These are phyloP conservation scores for Oncorhynchus mykiss DNA, from an alignment of 2,113 vertebrate species.

Conservation along the genomic window DNA sequence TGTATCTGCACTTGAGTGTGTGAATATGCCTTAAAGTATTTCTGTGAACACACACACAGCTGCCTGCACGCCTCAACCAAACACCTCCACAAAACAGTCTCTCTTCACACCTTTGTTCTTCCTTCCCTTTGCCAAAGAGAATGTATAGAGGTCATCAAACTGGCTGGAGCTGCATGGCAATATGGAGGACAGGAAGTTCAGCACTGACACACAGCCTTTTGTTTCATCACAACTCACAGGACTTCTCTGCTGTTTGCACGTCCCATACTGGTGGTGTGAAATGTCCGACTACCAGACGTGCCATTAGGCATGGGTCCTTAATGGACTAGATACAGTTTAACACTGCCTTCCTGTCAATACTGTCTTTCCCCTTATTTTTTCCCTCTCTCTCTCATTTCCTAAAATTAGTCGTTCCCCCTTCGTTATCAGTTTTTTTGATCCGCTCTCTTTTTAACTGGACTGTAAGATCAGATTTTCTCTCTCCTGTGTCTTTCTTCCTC, in stretches of 20 bases:
- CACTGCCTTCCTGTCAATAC: not conserved
- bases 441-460: not conserved
- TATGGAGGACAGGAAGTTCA: not conserved
- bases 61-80: too few species aligned
- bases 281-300: not conserved
- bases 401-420: not conserved
- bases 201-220: not conserved
- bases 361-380: not conserved
- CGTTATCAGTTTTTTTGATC: not conserved
- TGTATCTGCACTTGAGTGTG: not conserved
- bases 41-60: not conserved
- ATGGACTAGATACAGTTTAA: not conserved
- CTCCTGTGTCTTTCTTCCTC: slow-evolving; percentile 62
- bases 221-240: not conserved
- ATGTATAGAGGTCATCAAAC: not conserved
- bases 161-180: not conserved
- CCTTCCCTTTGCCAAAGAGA: too few species aligned
- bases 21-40: not conserved
- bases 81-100: too few species aligned
- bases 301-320: not conserved
- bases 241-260: not conserved
- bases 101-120: too few species aligned
- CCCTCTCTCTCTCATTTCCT: not conserved
- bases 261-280: not conserved
- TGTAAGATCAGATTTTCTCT: slow-evolving; percentile 60